Evolutionary conservation across 2,797 vertebrate species (phyloP).

Genomic region (Spinus olivaceus): DNA sequence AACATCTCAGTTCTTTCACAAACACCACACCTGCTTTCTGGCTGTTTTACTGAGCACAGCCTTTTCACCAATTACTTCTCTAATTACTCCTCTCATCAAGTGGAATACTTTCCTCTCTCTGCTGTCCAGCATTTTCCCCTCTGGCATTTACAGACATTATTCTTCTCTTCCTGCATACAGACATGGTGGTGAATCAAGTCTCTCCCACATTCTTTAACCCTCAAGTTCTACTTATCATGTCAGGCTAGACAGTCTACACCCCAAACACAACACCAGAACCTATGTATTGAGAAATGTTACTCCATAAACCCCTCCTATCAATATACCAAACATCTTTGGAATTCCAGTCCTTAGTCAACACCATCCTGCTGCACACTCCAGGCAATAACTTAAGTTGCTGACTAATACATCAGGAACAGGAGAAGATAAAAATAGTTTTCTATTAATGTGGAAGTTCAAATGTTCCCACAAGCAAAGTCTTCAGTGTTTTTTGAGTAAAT

Average conservation of each 20-base stretch:
- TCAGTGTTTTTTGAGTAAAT: not conserved
- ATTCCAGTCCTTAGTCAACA: not conserved
- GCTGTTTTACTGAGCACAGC: not conserved
- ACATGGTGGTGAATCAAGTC: not conserved
- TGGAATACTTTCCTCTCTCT: not conserved
- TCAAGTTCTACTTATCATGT: not conserved
- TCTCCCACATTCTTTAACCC: not conserved
- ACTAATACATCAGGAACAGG: not conserved
- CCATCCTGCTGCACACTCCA: not conserved
- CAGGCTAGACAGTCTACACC: not conserved
- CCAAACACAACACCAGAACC: not conserved
- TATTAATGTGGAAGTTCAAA: not conserved
- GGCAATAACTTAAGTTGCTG: not conserved
- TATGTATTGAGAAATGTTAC: not conserved
- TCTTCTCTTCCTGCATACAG: not conserved
- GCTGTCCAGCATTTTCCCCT: not conserved
- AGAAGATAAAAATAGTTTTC: not conserved
- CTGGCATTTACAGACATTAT: not conserved
- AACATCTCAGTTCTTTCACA: not conserved
- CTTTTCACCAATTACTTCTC: constrained; percentile 49
- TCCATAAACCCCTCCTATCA: not conserved
- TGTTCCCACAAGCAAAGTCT: not conserved
- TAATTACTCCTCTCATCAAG: constrained; percentile 8
- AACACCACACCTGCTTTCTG: constrained; percentile 33
- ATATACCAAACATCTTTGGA: not conserved